Conservation (phyloP, 2,797 vertebrate genomes). For the Malacoctenus gilli region DNA sequence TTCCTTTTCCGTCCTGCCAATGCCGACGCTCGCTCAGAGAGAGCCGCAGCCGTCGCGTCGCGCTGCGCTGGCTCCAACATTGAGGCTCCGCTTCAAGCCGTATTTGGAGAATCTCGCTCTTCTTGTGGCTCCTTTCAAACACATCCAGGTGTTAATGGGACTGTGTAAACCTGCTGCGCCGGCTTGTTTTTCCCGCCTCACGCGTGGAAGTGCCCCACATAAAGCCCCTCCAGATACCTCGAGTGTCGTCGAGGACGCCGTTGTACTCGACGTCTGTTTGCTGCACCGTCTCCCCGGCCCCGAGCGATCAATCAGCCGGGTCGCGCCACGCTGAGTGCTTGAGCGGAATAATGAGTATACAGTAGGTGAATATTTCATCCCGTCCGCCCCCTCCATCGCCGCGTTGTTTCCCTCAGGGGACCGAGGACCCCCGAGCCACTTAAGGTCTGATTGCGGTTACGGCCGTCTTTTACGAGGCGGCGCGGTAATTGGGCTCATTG, state of each 20-base stretch:
- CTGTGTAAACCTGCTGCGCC: constrained; percentile 21
- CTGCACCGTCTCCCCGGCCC: constrained; percentile 42
- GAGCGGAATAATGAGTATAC: constrained; percentile 77
- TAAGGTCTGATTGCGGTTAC: no score
- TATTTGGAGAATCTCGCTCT: constrained; percentile 3
- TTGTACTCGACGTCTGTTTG: constrained; percentile 48
- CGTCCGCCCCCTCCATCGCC: constrained; percentile 43
- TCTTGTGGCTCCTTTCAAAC: constrained; percentile 15
- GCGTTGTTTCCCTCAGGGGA: constrained; percentile 57
- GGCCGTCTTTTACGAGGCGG: constrained; percentile 36
- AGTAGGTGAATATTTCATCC: constrained; percentile 73
- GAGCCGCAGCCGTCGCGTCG: no score
- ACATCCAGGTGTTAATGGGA: constrained; percentile 26
- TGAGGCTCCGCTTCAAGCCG: no score
- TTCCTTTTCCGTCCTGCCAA: no score
- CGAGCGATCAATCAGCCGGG: constrained; percentile 76
- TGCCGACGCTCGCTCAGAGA: no score
- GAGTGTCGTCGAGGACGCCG: constrained; percentile 21
- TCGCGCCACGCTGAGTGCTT: constrained; percentile 57
- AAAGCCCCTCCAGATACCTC: constrained; percentile 28
- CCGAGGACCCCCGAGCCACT: constrained; percentile 41
- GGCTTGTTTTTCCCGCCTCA: constrained; percentile 22
- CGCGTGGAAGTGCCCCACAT: constrained; percentile 35
- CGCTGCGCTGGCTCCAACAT: no score
- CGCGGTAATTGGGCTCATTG: constrained; percentile 49